Evolutionary conservation across 2,113 vertebrate genomes (phyloP), one percentile per base, ranked within the genome.

Genomic region (Petaurus breviceps): DNA sequence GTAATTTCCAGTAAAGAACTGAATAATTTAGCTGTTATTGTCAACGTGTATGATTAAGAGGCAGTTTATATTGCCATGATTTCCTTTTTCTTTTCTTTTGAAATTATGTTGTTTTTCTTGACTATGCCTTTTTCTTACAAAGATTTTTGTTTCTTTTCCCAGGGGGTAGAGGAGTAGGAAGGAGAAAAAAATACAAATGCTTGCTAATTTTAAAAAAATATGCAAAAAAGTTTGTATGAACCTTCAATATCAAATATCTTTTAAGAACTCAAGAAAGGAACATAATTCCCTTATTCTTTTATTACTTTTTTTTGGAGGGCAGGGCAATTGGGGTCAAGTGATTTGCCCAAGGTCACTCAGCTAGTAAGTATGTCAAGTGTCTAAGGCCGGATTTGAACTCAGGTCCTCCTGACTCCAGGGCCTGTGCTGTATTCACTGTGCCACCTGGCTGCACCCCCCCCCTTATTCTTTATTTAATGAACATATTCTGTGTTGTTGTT

Each of bases 1-100:
- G 98, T 99, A 98, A 99, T 91, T 97, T 95, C 97, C 51, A 97
- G 95, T 91, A 96, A 97, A 97, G 98, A 97, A 92, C 97, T 98
- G 97, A 97, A 98, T 97, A 96, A 1, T 98, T 97, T 98, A 98
- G 93, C 98, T 98, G 98, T 97, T 98, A 96, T 96, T 97, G 55
- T 97, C 97, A 97, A 98, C 97, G 97, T 98, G 98, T 97, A 97
- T 96, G 96, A 97, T 97, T 97, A 98, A 96, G 94, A 97, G 97
- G 97, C 96, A 97, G 89, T 96, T 96, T 98, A 92, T 92, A 94
- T 98, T 97, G 97, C 96, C 46, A 8, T 94, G 89, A 95, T 97
- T 98, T 19, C 51, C 94, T 90, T 94, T 94, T 94, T 49, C 47
- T 94, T 92, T 77, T 43, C 3, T 95, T 94, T 95, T 97, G 95